Percentiles rank a stretch among this genome's conserved stretches.
These are phyloP conservation scores for Ernsta delagoae DNA, from an alignment of 2,888 invertebrate species.

Conservation along the genomic window DNA sequence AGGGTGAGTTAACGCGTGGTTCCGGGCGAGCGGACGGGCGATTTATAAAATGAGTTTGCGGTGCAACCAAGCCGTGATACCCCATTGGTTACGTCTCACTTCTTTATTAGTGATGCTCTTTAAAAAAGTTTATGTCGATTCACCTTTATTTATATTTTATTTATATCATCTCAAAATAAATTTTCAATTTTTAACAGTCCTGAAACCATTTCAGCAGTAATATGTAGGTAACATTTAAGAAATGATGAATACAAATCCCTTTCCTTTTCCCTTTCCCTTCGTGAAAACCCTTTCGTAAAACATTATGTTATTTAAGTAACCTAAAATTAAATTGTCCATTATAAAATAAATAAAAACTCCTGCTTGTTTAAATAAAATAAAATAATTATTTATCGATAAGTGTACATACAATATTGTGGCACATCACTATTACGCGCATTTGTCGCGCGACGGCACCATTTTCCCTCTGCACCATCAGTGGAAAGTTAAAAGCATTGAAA, in stretches of 20 bases:
- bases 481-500: conserved; percentile 85
- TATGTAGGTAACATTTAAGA: no score
- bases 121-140: not conserved
- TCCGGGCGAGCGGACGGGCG: conserved; percentile 77
- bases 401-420: conserved; percentile 2
- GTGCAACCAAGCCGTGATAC: conserved; percentile 82
- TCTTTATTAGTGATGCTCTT: conserved; percentile 65
- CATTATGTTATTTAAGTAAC: no score
- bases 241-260: no score
- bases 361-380: no score
- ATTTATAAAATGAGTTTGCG: conserved; percentile 85
- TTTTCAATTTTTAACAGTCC: no score
- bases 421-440: conserved; percentile 75
- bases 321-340: no score
- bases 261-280: no score
- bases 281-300: no score
- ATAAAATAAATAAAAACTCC: no score
- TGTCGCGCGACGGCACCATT: conserved; percentile 82
- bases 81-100: conserved; percentile 85
- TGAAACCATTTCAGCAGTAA: no score
- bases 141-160: not conserved
- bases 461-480: conserved; percentile 79
- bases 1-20: conserved; percentile 78
- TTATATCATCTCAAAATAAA: not conserved
- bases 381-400: no score